Base-by-base conservation (phyloP, 2,113 vertebrate genomes). In the Corydoras maculifer region DNA sequence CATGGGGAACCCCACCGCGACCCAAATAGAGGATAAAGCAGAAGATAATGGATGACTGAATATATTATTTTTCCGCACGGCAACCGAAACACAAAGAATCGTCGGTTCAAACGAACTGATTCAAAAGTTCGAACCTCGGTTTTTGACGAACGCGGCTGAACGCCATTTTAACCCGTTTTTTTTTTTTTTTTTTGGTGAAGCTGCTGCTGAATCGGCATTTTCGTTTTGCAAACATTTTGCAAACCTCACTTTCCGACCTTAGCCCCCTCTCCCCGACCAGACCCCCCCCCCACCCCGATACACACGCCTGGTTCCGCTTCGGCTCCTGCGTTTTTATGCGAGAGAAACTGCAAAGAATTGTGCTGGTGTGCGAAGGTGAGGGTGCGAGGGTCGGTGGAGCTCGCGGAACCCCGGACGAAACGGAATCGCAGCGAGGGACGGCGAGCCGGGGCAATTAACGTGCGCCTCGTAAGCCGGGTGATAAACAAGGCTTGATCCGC, bases 401-500 rank as follows among this genome's bases (percentile, higher is more conserved):
- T 50, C n/a, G 7, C 5, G n/a, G 58, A 14, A 58, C 58, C 43
- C 58, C 29, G 61, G 60, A 18, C 3, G 31, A 32, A 32, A 31
- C 18, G 14, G 29, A 72, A 62, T 2, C 35, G 35, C 35, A 13
- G 57, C 72, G 72, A 75, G 78, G 68, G 73, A 77, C 79, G 15
- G 81, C 82, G 81, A 79, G 79, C 75, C 59, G 81, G 88, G 73
- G 87, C 85, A 88, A 90, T 89, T 89, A 89, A 84, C 85, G 83
- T 72, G 81, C 80, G 84, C 83, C 86, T 84, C 78, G 49, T 87
- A 89, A 88, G 86, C 86, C 70, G 75, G 76, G 77, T 83, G 86
- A 88, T 87, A 86, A 88, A 85, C 84, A 86, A 76, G 86, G 80
- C 85, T 87, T 87, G 84, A 88, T 89, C 81, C 84, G 72, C 31